Evolutionary conservation across 2,888 invertebrate species (phyloP).

Genomic region (Conus canariensis): DNA sequence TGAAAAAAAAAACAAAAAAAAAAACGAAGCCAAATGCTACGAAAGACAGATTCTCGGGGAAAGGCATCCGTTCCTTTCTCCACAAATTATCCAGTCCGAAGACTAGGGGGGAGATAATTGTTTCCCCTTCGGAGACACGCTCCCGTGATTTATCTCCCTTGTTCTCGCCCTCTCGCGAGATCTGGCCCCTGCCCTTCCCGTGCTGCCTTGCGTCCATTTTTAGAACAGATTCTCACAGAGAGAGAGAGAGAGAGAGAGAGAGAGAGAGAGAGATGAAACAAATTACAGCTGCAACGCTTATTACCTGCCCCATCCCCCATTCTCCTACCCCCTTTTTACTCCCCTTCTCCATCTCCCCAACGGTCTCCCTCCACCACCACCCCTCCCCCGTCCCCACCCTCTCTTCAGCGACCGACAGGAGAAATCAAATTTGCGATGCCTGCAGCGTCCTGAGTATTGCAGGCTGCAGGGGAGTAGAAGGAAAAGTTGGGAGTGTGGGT

Average conservation of each 20-base stretch:
- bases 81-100: not conserved
- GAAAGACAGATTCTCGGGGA: no score
- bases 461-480: no score
- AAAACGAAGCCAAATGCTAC: no score
- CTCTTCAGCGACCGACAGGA: not conserved
- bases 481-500: no score
- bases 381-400: not conserved
- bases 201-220: not conserved
- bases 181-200: not conserved
- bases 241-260: no score
- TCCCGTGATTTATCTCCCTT: conserved; percentile 26
- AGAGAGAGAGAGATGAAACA: not conserved
- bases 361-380: not conserved
- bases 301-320: not conserved
- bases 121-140: conserved; percentile 8
- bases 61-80: not conserved
- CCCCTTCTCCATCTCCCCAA: not conserved
- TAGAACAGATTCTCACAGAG: not conserved
- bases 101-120: not conserved
- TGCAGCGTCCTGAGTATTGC: no score
- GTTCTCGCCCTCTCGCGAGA: not conserved
- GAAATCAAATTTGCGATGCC: no score
- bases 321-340: not conserved
- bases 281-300: not conserved
- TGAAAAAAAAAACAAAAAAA: not conserved